Base-by-base conservation (phyloP, 2,888 invertebrate species). In the Scelioninae gen. 1 region DNA sequence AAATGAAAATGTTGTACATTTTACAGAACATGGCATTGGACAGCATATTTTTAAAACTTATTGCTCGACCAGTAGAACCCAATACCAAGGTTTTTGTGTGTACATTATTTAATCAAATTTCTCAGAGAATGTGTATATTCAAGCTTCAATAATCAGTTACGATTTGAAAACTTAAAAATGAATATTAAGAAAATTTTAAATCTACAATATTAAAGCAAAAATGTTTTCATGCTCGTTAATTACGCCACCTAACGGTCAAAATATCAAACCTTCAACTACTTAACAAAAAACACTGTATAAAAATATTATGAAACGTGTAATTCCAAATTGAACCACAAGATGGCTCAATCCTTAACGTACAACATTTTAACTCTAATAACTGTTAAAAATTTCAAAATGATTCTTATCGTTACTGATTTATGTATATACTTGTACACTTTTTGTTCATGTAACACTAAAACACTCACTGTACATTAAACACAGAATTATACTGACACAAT, bases 381-480 rank as follows among this genome's bases (percentile, higher is more conserved):
- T 23, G 23, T 2, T 23, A 38, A 38, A 38, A 38, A 38, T 38
- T 38, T 38, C 38, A 38, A 43, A 43, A 43, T 2, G 4, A 23
- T 23, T 23, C 23, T 23, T 4, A 23, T 56, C 56, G 56, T 38
- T 38, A 56, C 32, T 55, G 55, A 32, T 55, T 32, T 0, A 32
- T 56, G 58, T 45, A 62, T 8, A 62, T 62, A 62, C 62, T 29
- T 45, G 9, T 45, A 60, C 43, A 60, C 13, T 7, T 7, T 29
- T 45, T 45, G 13, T 45, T 9, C 34, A 34, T 56, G 32, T 34
- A 60, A 60, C 60, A 45, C 60, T 23, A 60, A 45, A 60, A 1
- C 13, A 31, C 16, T 29, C 47, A 63, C 32, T 32, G 47, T 45
- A 68, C 55, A 55, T 53, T 55, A 8, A 72, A 16, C 29, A 62